phyloP scores from a whole-genome alignment of 37 sponge, comb jelly and placozoan species.

The Haliclona indistincta region DNA sequence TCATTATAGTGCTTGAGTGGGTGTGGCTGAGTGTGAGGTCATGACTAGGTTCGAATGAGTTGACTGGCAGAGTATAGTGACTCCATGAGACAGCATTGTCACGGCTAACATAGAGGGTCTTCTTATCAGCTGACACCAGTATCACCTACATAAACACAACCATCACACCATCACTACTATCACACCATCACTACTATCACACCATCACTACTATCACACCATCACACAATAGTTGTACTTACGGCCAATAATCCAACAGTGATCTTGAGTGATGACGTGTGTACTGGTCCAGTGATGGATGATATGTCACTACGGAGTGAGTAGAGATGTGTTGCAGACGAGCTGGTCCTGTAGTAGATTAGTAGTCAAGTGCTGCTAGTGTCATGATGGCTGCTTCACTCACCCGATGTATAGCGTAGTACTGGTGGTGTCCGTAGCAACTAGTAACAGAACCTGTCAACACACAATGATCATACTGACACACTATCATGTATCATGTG shows the following conservation, averaged over 20 bases:
- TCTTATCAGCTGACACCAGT: conserved; percentile 29
- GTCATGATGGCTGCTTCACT: too few species aligned
- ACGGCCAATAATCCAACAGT: too few species aligned
- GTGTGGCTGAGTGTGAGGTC: conserved; percentile 34
- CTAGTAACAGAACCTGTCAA: too few species aligned
- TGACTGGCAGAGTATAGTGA: conserved; percentile 18
- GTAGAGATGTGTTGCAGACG: background rate
- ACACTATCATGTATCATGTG: too few species aligned
- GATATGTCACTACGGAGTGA: background rate
- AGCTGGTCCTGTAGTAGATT: conserved; percentile 6
- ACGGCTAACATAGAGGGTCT: conserved; percentile 25
- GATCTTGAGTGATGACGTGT: background rate
- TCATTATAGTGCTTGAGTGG: background rate
- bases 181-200: too few species aligned
- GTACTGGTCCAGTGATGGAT: background rate
- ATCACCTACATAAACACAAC: conserved; percentile 8
- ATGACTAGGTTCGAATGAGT: conserved; percentile 19
- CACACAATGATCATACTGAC: too few species aligned
- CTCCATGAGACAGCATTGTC: conserved; percentile 41
- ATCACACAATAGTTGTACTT: too few species aligned
- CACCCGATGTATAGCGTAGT: too few species aligned
- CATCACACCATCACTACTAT: too few species aligned
- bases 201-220: too few species aligned
- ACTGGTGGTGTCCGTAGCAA: too few species aligned
- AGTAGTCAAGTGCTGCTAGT: too few species aligned